These are phyloP conservation scores for Strongylocentrotus purpuratus DNA, from an alignment of 35 echinoderm and acorn worm species.

Conservation along the genomic window DNA sequence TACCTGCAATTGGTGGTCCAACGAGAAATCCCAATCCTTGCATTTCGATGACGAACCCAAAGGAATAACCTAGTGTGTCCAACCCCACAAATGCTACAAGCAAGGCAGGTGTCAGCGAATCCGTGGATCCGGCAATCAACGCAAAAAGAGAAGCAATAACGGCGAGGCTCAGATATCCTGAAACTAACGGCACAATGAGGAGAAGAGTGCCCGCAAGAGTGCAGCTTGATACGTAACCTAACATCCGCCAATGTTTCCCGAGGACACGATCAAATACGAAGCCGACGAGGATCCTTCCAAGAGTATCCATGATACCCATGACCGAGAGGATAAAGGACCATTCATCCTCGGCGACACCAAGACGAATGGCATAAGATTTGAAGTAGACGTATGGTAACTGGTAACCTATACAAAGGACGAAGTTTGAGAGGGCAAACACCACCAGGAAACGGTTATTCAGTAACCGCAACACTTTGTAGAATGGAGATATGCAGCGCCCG, in stretches of 20 bases:
- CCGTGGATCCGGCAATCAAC: slow-evolving; percentile 82
- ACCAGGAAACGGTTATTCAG: slow-evolving; percentile 82
- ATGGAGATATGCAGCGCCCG: slow-evolving; percentile 29
- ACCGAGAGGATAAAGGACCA: slow-evolving; percentile 81
- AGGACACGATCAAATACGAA: slow-evolving; percentile 77
- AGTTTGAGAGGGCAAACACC: slow-evolving; percentile 76
- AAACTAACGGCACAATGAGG: slow-evolving; percentile 51
- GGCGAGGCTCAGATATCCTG: slow-evolving; percentile 47
- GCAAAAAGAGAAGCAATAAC: slow-evolving; percentile 65
- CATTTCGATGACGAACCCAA: slow-evolving; percentile 92
- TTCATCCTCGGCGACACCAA: slow-evolving; percentile 63
- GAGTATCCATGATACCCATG: slow-evolving; percentile 82
- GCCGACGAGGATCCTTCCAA: slow-evolving; percentile 81
- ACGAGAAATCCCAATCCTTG: slow-evolving; percentile 87
- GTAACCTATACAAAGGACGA: slow-evolving; percentile 89
- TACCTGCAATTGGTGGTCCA: slow-evolving; percentile 87
- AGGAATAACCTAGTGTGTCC: slow-evolving; percentile 80
- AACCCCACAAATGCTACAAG: slow-evolving; percentile 82
- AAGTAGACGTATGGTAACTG: slow-evolving; percentile 96
- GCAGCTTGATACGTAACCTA: slow-evolving; percentile 61
- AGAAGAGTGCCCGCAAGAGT: slow-evolving; percentile 65
- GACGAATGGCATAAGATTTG: slow-evolving; percentile 75
- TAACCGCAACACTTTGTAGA: not conserved
- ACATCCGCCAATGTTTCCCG: slow-evolving; percentile 61
- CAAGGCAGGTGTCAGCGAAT: slow-evolving; percentile 80